Conservation (phyloP, 2,888 invertebrate genomes). For the Scelioninae gen. 1 region DNA sequence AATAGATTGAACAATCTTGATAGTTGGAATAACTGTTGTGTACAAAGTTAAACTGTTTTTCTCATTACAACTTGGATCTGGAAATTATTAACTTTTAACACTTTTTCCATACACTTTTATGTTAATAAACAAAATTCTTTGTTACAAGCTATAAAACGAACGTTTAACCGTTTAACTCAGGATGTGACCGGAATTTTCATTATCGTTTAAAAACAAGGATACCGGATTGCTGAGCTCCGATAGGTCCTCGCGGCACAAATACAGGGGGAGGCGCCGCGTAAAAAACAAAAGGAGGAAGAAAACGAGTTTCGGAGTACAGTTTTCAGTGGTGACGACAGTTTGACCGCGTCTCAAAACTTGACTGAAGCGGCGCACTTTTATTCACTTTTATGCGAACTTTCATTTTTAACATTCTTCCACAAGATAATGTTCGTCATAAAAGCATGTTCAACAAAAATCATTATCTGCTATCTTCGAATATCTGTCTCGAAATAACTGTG, state of each 20-base stretch:
- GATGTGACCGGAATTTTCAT: slow-evolving; percentile 68
- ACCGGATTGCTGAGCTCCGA: slow-evolving; percentile 56
- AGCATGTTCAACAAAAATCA: slow-evolving; percentile 56
- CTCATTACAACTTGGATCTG: no score
- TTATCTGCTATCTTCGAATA: slow-evolving; percentile 40
- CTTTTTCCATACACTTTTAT: no score
- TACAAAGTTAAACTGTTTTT: no score
- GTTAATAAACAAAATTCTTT: neutral
- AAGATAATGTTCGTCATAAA: slow-evolving; percentile 43
- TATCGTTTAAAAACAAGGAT: slow-evolving; percentile 65
- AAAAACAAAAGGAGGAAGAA: slow-evolving; percentile 70
- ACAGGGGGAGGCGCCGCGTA: slow-evolving; percentile 60
- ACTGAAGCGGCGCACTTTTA: slow-evolving; percentile 53
- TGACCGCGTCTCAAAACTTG: slow-evolving; percentile 50
- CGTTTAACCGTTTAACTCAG: slow-evolving; percentile 22
- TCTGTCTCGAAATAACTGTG: slow-evolving; percentile 18
- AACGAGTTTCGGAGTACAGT: slow-evolving; percentile 70
- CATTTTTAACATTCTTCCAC: slow-evolving; percentile 57
- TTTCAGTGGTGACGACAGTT: slow-evolving; percentile 63
- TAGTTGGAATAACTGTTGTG: no score
- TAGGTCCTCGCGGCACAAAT: slow-evolving; percentile 57
- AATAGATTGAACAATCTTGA: no score
- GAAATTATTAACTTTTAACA: no score
- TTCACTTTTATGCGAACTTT: slow-evolving; percentile 60
- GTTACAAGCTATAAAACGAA: slow-evolving; percentile 13